Conservation (phyloP, 1,140 invertebrate genomes). For the Hermatobates lingyangjiaoensis region DNA sequence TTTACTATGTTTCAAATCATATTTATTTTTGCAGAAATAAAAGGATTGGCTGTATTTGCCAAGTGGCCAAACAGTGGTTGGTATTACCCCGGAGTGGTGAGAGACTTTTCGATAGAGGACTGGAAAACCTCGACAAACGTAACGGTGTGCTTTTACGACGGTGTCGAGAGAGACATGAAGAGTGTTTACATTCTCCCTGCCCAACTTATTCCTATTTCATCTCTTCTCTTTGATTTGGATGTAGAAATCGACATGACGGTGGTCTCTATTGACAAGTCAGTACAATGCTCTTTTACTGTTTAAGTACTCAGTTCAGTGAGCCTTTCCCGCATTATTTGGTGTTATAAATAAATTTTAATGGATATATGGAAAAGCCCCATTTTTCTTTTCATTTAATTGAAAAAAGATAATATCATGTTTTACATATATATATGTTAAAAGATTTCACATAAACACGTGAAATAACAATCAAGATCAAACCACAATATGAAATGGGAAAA, state of each 20-base stretch:
- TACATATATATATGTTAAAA: not conserved
- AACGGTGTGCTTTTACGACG: conserved; percentile 12
- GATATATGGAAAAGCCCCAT: not conserved
- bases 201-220: conserved; percentile 6
- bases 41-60: conserved; percentile 12
- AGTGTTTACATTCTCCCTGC: conserved; percentile 12
- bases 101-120: not conserved
- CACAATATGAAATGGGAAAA: no score
- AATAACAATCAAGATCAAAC: no score
- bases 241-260: conserved; percentile 10
- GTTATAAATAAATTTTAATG: not conserved
- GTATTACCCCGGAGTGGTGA: conserved; percentile 11
- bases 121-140: conserved; percentile 8
- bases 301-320: not conserved
- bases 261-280: conserved; percentile 5
- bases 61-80: conserved; percentile 14
- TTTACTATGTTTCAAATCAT: no score
- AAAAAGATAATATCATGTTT: not conserved
- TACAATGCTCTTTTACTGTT: no score
- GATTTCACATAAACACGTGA: no score
- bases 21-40: conserved; percentile 3
- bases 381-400: not conserved
- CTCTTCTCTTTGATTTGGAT: conserved; percentile 7
- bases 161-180: conserved; percentile 11
- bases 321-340: not conserved